phyloP scores from a whole-genome alignment of 2,113 vertebrate species.

The Myotis brandtii region DNA sequence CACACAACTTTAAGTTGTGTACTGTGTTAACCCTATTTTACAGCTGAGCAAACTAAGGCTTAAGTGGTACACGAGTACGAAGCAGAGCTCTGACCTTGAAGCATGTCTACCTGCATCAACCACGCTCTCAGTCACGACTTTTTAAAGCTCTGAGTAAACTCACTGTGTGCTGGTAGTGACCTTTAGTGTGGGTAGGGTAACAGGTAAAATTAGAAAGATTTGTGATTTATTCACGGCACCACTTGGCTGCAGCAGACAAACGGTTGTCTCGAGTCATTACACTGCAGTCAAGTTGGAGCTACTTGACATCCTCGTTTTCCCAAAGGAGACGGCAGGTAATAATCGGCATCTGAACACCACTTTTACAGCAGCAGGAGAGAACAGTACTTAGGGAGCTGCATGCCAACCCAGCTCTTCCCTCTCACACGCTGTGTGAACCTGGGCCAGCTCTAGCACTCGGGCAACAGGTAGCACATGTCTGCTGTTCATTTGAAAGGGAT shows the following conservation, averaged over 20 bases:
- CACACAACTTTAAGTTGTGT: neutral
- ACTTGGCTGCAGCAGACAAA: neutral
- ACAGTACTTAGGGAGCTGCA: neutral
- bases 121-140: neutral
- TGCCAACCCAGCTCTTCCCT: neutral
- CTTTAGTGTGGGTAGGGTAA: too few relatives aligned
- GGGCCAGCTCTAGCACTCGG: neutral
- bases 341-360: neutral
- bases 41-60: neutral
- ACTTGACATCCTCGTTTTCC: neutral
- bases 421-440: fast-evolving
- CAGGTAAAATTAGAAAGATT: neutral
- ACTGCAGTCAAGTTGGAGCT: neutral
- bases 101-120: neutral
- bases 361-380: fast-evolving
- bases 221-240: neutral
- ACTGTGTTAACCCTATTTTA: neutral
- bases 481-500: neutral
- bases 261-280: neutral
- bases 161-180: neutral
- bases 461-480: neutral
- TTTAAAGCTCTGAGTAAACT: neutral
- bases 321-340: neutral
- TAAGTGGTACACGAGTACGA: fast-evolving
- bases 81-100: neutral